Evolutionary conservation across 2,113 vertebrate genomes (phyloP), one percentile per base, ranked within the genome.

Genomic region (Chaetops frenatus): DNA sequence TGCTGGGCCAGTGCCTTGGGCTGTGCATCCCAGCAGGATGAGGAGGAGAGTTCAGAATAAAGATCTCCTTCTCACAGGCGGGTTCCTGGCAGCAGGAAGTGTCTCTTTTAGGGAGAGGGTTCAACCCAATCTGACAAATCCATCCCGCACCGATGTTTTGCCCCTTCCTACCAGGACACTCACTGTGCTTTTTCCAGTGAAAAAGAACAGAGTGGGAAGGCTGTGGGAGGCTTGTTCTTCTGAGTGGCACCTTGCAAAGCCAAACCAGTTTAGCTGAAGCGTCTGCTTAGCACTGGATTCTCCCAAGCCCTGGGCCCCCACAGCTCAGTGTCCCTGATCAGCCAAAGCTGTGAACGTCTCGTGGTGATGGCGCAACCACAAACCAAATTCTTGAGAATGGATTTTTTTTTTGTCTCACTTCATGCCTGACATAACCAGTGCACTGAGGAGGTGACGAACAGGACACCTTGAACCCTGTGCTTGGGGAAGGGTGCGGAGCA

Each of bases 1-100:
- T 22, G 51, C 40, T 35, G 72, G 48, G 4, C 21, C 3, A 0
- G 27, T 1, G 0, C 9, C 44, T 35, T 36, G 0, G 58, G 45
- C 29, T 0, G 0, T 0, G 2, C 20, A 1, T 48, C 87, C 62
- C 42, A 0, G 65, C 44, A 18, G 82, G 78, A 74, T 3, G 5
- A 72, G 58, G 57, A 14, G 3, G 11, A 44, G 57, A 51, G 47
- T 40, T 60, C 65, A 36, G 69, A 24, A 40, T 20, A 6, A 56
- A 47, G 62, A 16, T 69, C 35, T 85, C 81, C 81, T 88, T 54
- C 79, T 88, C 78, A 17, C 2, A 2, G 78, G 88, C 53, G 1
- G 62, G 71, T 64, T 87, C 66, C 89, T 60, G 73, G 81, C 66
- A 38, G 71, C 3, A n/a, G 29, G 88, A 81, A 60, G 15, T 58